Conservation (phyloP, 2,888 invertebrate species). For the Stenolophus ochropezus region DNA sequence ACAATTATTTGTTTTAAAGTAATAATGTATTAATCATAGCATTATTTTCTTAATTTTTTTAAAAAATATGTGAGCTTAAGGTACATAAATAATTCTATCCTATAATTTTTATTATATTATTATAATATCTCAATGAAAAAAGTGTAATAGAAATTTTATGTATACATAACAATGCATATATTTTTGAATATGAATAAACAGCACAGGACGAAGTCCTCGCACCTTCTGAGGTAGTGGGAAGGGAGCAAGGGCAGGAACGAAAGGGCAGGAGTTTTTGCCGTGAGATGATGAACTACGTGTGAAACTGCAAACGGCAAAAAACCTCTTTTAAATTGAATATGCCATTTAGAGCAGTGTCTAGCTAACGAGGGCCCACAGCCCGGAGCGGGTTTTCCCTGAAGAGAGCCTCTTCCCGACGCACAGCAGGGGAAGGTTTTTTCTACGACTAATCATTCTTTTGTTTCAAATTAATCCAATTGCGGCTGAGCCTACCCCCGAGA, state of each 20-base stretch:
- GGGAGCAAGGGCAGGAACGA: background rate
- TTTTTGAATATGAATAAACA: no score
- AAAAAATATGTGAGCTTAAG: no score
- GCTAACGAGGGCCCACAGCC: conserved; percentile 65
- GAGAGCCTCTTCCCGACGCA: background rate
- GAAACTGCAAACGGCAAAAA: conserved; percentile 67
- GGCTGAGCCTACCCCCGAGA: background rate
- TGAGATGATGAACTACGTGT: conserved; percentile 68
- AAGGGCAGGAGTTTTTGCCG: conserved; percentile 55
- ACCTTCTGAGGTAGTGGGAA: background rate
- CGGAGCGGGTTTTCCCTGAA: conserved; percentile 48
- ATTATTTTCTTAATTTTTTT: no score
- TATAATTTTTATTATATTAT: no score
- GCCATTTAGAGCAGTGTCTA: conserved; percentile 67
- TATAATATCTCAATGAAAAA: no score
- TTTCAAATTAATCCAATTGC: background rate
- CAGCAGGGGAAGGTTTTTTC: background rate
- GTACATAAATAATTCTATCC: no score
- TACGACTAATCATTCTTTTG: background rate
- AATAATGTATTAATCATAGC: no score
- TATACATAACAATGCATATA: no score
- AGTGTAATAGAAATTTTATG: no score
- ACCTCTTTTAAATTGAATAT: conserved; percentile 68
- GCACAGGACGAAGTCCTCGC: background rate
- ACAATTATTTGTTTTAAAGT: no score